Evolutionary conservation across 2,888 invertebrate genomes (phyloP), one percentile per base, ranked within the genome.

Genomic region (Beris chalybata): DNA sequence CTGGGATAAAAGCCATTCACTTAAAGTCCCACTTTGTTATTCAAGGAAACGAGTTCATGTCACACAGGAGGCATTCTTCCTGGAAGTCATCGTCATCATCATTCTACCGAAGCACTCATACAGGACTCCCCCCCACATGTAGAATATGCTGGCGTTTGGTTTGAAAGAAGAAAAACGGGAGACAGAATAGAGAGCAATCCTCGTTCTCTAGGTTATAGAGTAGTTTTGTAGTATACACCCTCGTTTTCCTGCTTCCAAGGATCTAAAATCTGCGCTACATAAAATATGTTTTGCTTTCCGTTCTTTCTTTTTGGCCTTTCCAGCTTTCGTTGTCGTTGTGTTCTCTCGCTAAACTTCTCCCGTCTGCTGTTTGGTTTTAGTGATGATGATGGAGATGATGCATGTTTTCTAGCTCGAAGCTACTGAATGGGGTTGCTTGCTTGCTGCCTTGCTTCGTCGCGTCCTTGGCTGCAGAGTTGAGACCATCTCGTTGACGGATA

Each of bases 21-120:
- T 65, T 68, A 65, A 65, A 65, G 52, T 61, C 50, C 57, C 65
- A 68, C 63, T 68, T 68, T 68, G 65, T 65, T 68, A 68, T 68
- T 68, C 68, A 59, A 61, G 65, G 50, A 65, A 68, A 68, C 61
- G 65, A 68, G 64, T 59, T 65, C 68, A 65, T 65, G 58, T 54
- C 65, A 64, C 64, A 64, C 64, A 55, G 64, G 38, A 38, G 38
- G 54, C 47, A 54, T 55, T 47, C 55, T 53, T 63, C 53, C 63
- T 50, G 63, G 63, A 30, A 63, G 64, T 55, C 31, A 22, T 47
- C 55, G 30, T 15, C 55, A 31, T 31, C 29, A 12, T 15, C 13
- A 54, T 11, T 32, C 38, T 13, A 9, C 38, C 38, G 38, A 9
- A 5, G 38, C 9, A 9, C 38, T 38, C 38, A 38, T 38, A 38